Conservation (phyloP, 2,113 vertebrate genomes). For the Arothron firmamentum region DNA sequence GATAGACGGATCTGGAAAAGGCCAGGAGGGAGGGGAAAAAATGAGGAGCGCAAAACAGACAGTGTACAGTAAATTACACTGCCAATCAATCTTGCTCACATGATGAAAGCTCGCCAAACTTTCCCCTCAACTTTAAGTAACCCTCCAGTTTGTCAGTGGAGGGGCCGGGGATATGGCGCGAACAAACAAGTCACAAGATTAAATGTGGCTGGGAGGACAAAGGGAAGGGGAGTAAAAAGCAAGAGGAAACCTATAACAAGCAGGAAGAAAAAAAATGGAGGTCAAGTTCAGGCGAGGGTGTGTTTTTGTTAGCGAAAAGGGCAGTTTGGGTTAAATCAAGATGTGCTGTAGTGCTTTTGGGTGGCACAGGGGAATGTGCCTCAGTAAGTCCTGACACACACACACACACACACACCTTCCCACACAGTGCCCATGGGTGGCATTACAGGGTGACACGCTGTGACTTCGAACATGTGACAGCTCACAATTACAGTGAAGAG, state of each 20-base stretch:
- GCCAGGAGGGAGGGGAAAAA: conserved; percentile 36
- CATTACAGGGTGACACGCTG: conserved; percentile 31
- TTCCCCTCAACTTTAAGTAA: conserved; percentile 67
- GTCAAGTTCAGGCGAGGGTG: too few species aligned
- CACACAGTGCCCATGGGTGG: conserved; percentile 48
- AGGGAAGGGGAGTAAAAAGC: conserved; percentile 19
- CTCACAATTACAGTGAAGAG: conserved; percentile 36
- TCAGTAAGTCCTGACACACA: conserved; percentile 28
- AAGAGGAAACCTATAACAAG: conserved; percentile 9
- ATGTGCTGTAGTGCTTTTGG: conserved; percentile 9
- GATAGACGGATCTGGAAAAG: conserved; percentile 52
- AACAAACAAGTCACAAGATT: conserved; percentile 69
- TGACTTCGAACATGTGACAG: conserved; percentile 61
- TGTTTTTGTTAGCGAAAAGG: neutral
- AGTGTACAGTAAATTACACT: conserved; percentile 75
- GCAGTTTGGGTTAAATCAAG: conserved; percentile 17
- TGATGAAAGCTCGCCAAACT: conserved; percentile 75
- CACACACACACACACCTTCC: conserved; percentile 2
- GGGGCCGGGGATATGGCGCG: conserved; percentile 52
- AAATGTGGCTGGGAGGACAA: conserved; percentile 58
- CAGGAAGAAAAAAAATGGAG: conserved; percentile 16
- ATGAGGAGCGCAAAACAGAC: conserved; percentile 47
- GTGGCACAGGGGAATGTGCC: conserved; percentile 15
- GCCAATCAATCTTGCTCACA: conserved; percentile 76
- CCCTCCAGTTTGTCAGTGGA: conserved; percentile 68